Evolutionary conservation across 2,797 vertebrate genomes (phyloP), one percentile per base, ranked within the genome.

Genomic region (Lepus townsendii): DNA sequence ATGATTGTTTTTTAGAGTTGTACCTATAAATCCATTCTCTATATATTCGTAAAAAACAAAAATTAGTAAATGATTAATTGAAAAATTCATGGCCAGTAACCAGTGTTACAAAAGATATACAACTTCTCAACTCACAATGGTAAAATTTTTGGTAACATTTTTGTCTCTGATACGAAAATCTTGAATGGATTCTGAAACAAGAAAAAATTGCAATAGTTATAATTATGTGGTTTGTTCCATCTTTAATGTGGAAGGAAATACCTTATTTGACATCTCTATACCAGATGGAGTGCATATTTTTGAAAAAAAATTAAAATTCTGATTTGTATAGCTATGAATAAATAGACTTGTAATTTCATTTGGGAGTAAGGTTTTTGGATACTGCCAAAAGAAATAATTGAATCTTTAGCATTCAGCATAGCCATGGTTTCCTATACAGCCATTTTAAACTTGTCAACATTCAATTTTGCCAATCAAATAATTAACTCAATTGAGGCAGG

Each of bases 241-340:
- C 17, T 90, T 94, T 66, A 94, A 26, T 77, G 26, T 71, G 72
- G 57, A 90, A 66, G 57, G 7, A 92, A 90, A 65, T 68, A 62
- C 50, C 9, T 92, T 52, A 83, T 92, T 96, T 96, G 82, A 71
- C 38, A 95, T 78, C 3, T 60, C 35, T 63, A 10, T 50, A 77
- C 16, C 83, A 94, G 92, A 95, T 92, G 82, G 79, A 96, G 57
- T 77, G 47, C 24, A 93, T 82, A 82, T 62, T 77, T 91, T 95
- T 73, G 1, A 5, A 52, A 52, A 52, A 73, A 88, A 93, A 62
- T 82, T 69, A 35, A 94, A 93, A 91, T 94, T 68, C 12, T 90
- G 87, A 93, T 89, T 35, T 57, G 73, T 38, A 27, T 83, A 87
- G 24, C 38, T 80, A 91, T 16, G 54, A 93, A 57, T 93, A 82